Base-by-base conservation (phyloP, 2,797 vertebrate genomes). In the Manis javanica region DNA sequence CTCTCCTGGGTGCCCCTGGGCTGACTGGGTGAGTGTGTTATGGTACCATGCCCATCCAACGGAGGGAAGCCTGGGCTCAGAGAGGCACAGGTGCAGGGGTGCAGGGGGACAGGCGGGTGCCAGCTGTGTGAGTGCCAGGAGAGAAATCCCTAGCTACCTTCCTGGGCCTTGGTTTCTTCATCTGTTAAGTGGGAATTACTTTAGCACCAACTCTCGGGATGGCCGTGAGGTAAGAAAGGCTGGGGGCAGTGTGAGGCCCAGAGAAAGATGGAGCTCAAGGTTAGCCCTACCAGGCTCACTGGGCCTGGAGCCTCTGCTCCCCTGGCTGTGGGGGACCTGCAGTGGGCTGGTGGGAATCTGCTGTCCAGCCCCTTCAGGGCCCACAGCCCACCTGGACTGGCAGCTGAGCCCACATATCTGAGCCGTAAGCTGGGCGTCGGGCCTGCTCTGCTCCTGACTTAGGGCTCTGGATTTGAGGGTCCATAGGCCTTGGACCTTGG, bases 1-100 rank as follows among this genome's bases (percentile, higher is more conserved):
- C 16, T 29, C 3, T 1, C 68, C 24, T 7, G 11, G 57, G 21
- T n/a, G 53, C 5, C 7, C 24, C 7, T 23, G 64, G 77, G n/a
- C 31, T 16, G 23, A 9, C 24, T 4, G 14, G 39, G 34, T 39
- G 72, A 34, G 24, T 3, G 2, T 39, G 19, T 10, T 3, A 26
- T 7, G 31, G 61, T 2, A 1, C 4, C 8, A 7, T 1, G 29
- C 14, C 34, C 16, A 29, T 0, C 12, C 29, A 10, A 11, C 0
- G 19, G 72, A 13, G 0, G 49, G 95, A 21, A 39, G 51, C 18
- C 49, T 59, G 71, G 55, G 81, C 39, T 10, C n/a, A 75, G 42
- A 19, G 16, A 49, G 0, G 0, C n/a, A 66, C 42, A 24, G 16
- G 57, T 0, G 0, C n/a, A 24, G 72, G 1, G 31, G 46, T 9